Conservation (phyloP, 1,140 invertebrate species). For the Bacillus rossius region DNA sequence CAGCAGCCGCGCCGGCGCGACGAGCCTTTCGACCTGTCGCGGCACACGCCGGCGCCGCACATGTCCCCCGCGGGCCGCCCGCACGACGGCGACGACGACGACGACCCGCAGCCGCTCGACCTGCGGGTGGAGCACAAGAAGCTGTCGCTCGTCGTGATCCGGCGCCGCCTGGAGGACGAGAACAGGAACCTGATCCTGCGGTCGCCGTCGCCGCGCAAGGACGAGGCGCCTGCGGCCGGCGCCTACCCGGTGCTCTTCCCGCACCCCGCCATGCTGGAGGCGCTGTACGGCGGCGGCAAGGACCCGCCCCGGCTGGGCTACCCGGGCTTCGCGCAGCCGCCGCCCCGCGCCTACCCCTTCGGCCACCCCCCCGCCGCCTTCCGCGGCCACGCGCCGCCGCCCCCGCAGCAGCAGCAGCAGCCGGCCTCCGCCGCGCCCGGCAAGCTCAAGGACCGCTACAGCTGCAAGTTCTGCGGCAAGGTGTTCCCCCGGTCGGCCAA, state of each 20-base stretch:
- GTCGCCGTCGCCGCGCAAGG: constrained; percentile 47
- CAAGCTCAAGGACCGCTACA: constrained; percentile 85
- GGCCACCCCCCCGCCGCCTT: constrained; percentile 41
- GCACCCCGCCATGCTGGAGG: constrained; percentile 62
- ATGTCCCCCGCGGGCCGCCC: constrained; percentile 33
- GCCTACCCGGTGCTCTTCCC: constrained; percentile 47
- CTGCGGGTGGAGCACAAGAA: constrained; percentile 77
- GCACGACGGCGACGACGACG: constrained; percentile 36
- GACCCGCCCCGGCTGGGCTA: constrained; percentile 45
- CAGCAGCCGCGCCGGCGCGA: constrained; percentile 28
- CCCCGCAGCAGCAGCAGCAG: constrained; percentile 23
- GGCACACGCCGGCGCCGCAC: constrained; percentile 33
- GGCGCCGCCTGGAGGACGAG: constrained; percentile 59
- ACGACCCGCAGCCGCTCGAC: constrained; percentile 72
- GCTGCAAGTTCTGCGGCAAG: constrained; percentile 98
- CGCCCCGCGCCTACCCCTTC: constrained; percentile 42
- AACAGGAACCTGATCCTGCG: constrained; percentile 59
- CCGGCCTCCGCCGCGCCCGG: constrained; percentile 39
- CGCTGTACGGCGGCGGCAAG: constrained; percentile 57
- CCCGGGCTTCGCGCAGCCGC: constrained; percentile 26
- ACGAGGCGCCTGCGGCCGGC: neutral
- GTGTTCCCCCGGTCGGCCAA: constrained; percentile 98
- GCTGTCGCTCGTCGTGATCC: constrained; percentile 34
- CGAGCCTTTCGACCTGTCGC: constrained; percentile 53
- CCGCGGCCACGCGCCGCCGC: constrained; percentile 39